phyloP scores from a whole-genome alignment of 2,888 invertebrate genomes.

The Tribolium freemani region DNA sequence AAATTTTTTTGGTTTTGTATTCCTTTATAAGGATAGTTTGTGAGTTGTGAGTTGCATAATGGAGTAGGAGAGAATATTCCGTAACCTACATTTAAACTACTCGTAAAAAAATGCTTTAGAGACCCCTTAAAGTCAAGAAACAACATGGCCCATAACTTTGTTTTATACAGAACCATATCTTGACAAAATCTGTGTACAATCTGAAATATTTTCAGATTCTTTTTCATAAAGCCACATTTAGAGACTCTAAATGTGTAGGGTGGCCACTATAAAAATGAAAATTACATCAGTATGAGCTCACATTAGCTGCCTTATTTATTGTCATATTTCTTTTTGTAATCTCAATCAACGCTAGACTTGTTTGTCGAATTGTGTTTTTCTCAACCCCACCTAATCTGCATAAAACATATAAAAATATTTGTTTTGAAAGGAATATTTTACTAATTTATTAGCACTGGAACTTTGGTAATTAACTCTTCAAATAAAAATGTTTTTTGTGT shows the following conservation, averaged over 20 bases:
- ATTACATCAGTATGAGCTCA: neutral
- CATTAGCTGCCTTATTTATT: slow-evolving; percentile 7
- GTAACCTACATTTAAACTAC: too few species aligned
- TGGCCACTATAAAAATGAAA: slow-evolving; percentile 6
- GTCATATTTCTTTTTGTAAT: neutral
- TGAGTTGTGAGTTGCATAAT: too few species aligned
- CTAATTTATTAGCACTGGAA: too few species aligned
- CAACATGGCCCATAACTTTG: neutral
- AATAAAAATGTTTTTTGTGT: too few species aligned
- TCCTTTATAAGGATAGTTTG: too few species aligned
- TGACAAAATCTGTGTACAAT: slow-evolving; percentile 5
- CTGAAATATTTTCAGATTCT: slow-evolving; percentile 6
- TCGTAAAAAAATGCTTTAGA: too few species aligned
- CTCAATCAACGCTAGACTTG: neutral
- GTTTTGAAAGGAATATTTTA: too few species aligned
- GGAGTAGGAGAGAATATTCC: too few species aligned
- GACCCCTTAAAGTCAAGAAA: neutral
- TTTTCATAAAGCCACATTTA: slow-evolving; percentile 1
- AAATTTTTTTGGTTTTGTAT: too few species aligned
- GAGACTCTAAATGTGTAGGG: neutral
- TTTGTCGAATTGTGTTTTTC: neutral
- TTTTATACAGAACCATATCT: neutral
- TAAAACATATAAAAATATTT: too few species aligned
- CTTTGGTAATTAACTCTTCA: too few species aligned
- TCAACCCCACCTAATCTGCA: too few species aligned